Evolutionary conservation across 2,113 vertebrate species (phyloP), one percentile per base, ranked within the genome.

Genomic region (Daubentonia madagascariensis): DNA sequence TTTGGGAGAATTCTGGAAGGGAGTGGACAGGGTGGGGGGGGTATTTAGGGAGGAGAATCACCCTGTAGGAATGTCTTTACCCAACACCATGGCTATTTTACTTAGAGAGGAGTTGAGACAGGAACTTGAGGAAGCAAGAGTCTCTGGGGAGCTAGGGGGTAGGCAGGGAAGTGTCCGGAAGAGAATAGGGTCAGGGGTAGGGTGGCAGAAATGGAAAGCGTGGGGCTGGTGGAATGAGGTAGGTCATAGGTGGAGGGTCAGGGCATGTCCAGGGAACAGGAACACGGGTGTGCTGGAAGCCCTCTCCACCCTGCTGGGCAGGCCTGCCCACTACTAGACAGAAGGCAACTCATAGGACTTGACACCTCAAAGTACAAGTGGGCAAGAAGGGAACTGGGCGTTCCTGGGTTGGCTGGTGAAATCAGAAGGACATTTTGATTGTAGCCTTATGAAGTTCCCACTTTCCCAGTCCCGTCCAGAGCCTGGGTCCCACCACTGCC

Each of bases 1-100:
- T 65, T 25, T 30, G 65, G 88, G 50, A 84, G 50, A 96, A 87
- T 54, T 59, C 50, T 80, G 75, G 75, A 87, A 87, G 32, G n/a
- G 23, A 57, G 7, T 18, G 6, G 63, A 16, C 35, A 68, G 68
- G 28, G 3, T 3, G 45, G 8, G 28, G 8, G 28, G 3, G 16
- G 13, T 28, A 61, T 3, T 5, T 23, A 40, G 1, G 6, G 35
- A 43, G 54, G 6, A 37, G 72, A 72, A 81, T 35, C 32, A 5
- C n/a, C 43, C 16, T 18, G 30, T 14, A 52, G 73, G 32, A 70
- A 16, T 40, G 50, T 10, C 92, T 95, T 79, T 87, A 37, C 79
- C 40, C 72, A 14, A 4, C 17, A 17, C 23, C 10, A 9, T 2
- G 23, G 65, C 28, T 50, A 16, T 25, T 72, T 78, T 37, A 35